These are phyloP conservation scores for Desmodus rotundus DNA, from an alignment of 2,113 vertebrate genomes.

Conservation along the genomic window DNA sequence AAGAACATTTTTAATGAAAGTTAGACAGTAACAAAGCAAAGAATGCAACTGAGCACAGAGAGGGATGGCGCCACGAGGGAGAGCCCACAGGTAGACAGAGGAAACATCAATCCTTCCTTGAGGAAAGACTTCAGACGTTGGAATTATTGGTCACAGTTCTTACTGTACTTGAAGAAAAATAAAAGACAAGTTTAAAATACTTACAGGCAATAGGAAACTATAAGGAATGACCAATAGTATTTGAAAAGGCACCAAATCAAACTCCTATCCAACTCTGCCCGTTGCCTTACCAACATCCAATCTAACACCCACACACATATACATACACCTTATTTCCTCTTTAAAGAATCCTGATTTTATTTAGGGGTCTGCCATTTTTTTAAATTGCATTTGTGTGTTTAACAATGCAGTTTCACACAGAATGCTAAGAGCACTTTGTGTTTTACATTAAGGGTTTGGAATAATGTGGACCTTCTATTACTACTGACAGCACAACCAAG, in stretches of 20 bases:
- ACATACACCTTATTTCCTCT: neutral
- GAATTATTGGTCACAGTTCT: neutral
- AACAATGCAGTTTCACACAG: neutral
- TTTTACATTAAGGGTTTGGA: slow-evolving; percentile 18
- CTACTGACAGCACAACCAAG: neutral
- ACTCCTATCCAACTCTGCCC: neutral
- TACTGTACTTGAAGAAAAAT: neutral
- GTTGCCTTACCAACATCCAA: neutral
- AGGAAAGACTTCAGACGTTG: neutral
- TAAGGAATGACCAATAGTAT: neutral
- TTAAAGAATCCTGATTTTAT: neutral
- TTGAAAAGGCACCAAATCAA: neutral
- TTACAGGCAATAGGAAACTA: neutral
- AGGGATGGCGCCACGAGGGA: neutral
- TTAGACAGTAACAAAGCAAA: neutral
- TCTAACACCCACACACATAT: neutral
- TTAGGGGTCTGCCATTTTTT: neutral
- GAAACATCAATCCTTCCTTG: neutral
- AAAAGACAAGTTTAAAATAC: neutral
- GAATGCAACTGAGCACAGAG: neutral
- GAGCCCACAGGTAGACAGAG: neutral
- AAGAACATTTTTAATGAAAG: neutral
- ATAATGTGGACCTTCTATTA: neutral
- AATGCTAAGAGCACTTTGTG: neutral
- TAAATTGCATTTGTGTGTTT: neutral